These are phyloP conservation scores for Pharmacophagus antenor DNA, from an alignment of 2,888 invertebrate genomes.

Conservation along the genomic window DNA sequence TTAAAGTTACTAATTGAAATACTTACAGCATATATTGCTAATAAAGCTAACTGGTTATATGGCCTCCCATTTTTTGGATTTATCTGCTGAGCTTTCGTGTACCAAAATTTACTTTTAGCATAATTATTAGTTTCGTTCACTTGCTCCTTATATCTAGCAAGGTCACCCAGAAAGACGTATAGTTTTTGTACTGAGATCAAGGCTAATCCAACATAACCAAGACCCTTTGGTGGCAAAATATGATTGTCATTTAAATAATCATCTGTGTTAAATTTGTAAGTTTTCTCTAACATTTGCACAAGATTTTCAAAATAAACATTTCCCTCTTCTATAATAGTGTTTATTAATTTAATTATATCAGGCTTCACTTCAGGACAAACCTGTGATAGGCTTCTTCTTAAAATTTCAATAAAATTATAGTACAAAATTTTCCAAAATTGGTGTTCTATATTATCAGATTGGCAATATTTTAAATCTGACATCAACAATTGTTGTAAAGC, in stretches of 20 bases:
- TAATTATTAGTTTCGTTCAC: conserved; percentile 90
- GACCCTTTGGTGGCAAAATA: conserved; percentile 81
- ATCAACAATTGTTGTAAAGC: conserved; percentile 85
- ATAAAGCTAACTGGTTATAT: conserved; percentile 95
- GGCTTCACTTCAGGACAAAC: conserved; percentile 83
- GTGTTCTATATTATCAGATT: conserved; percentile 92
- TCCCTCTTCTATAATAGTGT: conserved; percentile 89
- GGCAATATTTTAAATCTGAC: conserved; percentile 92
- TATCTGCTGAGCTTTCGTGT: conserved; percentile 94
- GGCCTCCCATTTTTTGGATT: conserved; percentile 97
- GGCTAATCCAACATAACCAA: conserved; percentile 86
- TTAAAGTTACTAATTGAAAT: background rate
- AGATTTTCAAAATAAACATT: conserved; percentile 88
- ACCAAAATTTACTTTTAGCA: conserved; percentile 88
- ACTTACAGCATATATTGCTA: conserved; percentile 90
- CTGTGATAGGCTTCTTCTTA: conserved; percentile 85
- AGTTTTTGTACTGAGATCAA: conserved; percentile 93
- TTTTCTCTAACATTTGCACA: conserved; percentile 86
- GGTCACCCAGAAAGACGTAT: conserved; percentile 94
- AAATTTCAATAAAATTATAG: conserved; percentile 91
- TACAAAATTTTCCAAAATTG: conserved; percentile 95
- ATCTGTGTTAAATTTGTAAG: conserved; percentile 86
- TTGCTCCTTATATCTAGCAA: conserved; percentile 94
- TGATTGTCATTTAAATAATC: conserved; percentile 82
- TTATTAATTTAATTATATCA: conserved; percentile 83